These are phyloP conservation scores for Stictonetta naevosa DNA, from an alignment of 2,113 vertebrate genomes.

Conservation along the genomic window DNA sequence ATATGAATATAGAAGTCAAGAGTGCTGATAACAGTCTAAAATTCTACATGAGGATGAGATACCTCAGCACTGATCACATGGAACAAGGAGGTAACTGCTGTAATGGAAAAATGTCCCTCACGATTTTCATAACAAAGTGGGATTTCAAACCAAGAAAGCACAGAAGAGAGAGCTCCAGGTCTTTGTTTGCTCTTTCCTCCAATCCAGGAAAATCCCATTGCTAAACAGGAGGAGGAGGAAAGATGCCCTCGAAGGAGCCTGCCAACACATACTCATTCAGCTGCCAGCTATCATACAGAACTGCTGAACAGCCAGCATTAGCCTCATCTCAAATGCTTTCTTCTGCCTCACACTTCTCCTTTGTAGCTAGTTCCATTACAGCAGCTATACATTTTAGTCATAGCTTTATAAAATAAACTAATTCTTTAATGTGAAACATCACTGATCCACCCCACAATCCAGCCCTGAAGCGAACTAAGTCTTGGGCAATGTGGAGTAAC, in stretches of 20 bases:
- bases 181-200: not conserved
- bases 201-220: not conserved
- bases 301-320: not conserved
- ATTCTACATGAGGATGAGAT: not conserved
- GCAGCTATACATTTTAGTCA: not conserved
- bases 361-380: not conserved
- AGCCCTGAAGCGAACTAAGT: not conserved
- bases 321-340: not conserved
- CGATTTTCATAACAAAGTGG: not conserved
- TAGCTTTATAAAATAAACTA: not conserved
- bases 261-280: not conserved
- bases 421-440: not conserved
- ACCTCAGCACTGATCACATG: not conserved
- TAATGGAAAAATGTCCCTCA: not conserved
- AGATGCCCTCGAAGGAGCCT: not conserved
- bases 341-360: not conserved
- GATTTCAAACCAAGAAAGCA: slow-evolving; percentile 1
- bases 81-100: not conserved
- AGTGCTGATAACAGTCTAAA: not conserved
- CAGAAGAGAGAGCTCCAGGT: not conserved
- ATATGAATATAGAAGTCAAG: not conserved
- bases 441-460: not conserved
- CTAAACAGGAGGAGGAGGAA: not conserved
- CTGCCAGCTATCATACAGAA: not conserved
- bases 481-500: not conserved